phyloP scores from a whole-genome alignment of 2,797 vertebrate genomes.

The Falco biarmicus region DNA sequence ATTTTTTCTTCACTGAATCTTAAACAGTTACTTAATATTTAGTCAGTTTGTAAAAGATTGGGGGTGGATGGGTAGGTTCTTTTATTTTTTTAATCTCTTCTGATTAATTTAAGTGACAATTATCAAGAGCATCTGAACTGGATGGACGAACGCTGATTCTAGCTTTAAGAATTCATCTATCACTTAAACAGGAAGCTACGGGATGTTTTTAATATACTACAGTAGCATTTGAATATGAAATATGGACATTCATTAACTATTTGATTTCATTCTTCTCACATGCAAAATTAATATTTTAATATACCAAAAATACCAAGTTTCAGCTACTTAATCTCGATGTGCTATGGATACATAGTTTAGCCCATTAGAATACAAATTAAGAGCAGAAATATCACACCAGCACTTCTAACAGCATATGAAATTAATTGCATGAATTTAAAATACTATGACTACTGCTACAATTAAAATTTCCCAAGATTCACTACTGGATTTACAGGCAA shows the following conservation, averaged over 20 bases:
- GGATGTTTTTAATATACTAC: background rate
- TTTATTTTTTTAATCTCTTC: background rate
- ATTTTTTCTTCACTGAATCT: background rate
- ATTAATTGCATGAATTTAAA: slow-evolving; percentile 28
- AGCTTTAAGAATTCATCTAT: background rate
- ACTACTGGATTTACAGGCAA: background rate
- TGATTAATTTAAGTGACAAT: background rate
- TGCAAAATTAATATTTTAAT: background rate
- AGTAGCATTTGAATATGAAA: background rate
- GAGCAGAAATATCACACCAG: background rate
- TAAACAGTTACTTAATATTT: background rate
- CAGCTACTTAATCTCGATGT: background rate
- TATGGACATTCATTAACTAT: background rate
- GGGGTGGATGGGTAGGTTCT: background rate
- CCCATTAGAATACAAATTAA: slow-evolving; percentile 1
- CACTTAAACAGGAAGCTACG: background rate
- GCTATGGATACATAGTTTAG: background rate
- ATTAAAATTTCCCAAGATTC: background rate
- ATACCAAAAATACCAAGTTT: slow-evolving; percentile 2
- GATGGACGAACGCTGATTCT: background rate
- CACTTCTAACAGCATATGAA: background rate
- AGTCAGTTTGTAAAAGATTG: background rate
- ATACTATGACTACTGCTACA: background rate
- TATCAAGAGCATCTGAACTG: background rate
- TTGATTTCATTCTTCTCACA: background rate